Evolutionary conservation across 2,888 invertebrate species (phyloP), one percentile per base, ranked within the genome.

Genomic region (Serrognathus titanus): DNA sequence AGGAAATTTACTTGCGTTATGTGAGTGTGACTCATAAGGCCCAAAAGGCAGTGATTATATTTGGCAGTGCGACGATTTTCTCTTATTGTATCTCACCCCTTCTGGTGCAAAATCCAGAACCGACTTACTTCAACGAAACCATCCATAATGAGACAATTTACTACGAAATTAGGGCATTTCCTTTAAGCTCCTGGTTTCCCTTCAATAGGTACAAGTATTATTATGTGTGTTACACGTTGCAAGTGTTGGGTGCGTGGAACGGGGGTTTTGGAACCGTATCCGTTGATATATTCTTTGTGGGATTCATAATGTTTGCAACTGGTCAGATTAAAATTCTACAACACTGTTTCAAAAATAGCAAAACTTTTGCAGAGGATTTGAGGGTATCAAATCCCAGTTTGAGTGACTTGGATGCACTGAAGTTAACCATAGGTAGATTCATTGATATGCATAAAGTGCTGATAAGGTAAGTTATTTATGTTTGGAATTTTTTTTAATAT

Each of bases 181-280:
- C 65, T 1, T 62, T 62, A 41, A 62, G 55, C 9, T 57, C 62
- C 47, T 67, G 67, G 67, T 60, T 65, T 48, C 67, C 67, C 2
- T 66, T 65, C 52, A 62, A 67, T 53, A 57, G 57, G 50, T 55
- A 62, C 46, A 52, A 61, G 16, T 58, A 63, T 48, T 66, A 65
- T 43, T 49, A 47, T 20, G 9, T 39, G 11, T 20, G 59, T 24
- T 64, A 57, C 39, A 37, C 20, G 2, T 57, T 50, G 36, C 61
- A 63, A 11, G 48, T 58, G 2, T 10, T 63, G 31, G 57, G 55
- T 53, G 61, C 58, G 12, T 35, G 45, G 16, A 51, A 55, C 48
- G 64, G 62, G 7, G 58, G 57, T 3, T 43, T 53, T 31, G 51
- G 62, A 16, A 60, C 63, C 6, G 56, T 60, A 7, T 48, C 48